phyloP scores from a whole-genome alignment of 2,797 vertebrate species.

The Hippocampus kuda region DNA sequence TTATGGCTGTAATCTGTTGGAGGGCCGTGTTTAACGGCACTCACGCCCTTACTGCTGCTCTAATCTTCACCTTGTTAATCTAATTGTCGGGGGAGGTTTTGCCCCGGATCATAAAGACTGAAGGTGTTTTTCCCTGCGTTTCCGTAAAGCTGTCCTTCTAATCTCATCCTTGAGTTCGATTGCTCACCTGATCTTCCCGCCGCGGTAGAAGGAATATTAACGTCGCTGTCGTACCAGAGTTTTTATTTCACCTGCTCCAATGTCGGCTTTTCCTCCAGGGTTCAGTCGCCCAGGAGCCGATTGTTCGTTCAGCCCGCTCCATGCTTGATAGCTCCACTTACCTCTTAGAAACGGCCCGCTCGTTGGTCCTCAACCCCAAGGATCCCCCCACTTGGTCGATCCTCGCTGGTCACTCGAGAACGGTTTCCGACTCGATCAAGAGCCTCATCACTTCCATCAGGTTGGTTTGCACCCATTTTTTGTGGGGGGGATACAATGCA shows the following conservation, averaged over 20 bases:
- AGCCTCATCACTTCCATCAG: slow-evolving; percentile 97
- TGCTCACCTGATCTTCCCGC: slow-evolving; percentile 51
- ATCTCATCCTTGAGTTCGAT: slow-evolving; percentile 49
- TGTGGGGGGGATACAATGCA: neutral
- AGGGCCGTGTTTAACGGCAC: slow-evolving; percentile 54
- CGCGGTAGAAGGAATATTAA: slow-evolving; percentile 34
- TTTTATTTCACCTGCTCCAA: slow-evolving; percentile 30
- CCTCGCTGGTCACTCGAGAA: slow-evolving; percentile 90
- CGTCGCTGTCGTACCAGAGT: slow-evolving; percentile 33
- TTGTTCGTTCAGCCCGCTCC: slow-evolving; percentile 83
- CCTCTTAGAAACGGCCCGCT: slow-evolving; percentile 87
- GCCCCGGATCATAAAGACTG: slow-evolving; percentile 54
- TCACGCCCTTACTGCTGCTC: slow-evolving; percentile 49
- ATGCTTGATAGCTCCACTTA: slow-evolving; percentile 94
- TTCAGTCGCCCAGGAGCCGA: slow-evolving; percentile 88
- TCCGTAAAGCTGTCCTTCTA: slow-evolving; percentile 52
- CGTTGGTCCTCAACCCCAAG: slow-evolving; percentile 92
- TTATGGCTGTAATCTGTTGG: slow-evolving; percentile 59
- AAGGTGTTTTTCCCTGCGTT: slow-evolving; percentile 51
- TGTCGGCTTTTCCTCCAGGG: slow-evolving; percentile 66
- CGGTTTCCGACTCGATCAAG: slow-evolving; percentile 96
- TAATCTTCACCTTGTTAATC: slow-evolving; percentile 62
- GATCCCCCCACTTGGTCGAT: slow-evolving; percentile 95
- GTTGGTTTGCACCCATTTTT: slow-evolving; percentile 52
- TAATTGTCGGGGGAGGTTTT: slow-evolving; percentile 56